Evolutionary conservation across 1,140 invertebrate species (phyloP).

Genomic region (Planococcus citri): DNA sequence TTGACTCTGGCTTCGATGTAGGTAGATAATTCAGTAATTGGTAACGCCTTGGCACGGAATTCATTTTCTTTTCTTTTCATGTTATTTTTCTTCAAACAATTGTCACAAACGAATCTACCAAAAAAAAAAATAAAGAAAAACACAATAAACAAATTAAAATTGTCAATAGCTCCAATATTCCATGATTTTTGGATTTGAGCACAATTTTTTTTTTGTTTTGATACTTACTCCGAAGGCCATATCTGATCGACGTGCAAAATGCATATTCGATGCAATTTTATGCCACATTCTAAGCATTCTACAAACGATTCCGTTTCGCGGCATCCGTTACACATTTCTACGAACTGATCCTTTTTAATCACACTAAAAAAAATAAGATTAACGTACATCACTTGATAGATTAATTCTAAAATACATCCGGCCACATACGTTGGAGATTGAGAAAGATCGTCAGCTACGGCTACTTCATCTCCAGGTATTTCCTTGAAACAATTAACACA

Average conservation of each 20-base stretch:
- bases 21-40: slow-evolving; percentile 81
- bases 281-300: slow-evolving; percentile 86
- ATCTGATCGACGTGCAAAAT: slow-evolving; percentile 90
- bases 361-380: slow-evolving; percentile 42
- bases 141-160: no score
- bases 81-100: slow-evolving; percentile 85
- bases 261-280: slow-evolving; percentile 97
- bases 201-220: no score
- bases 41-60: slow-evolving; percentile 87
- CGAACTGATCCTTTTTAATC: slow-evolving; percentile 95
- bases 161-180: no score
- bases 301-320: slow-evolving; percentile 95
- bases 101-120: slow-evolving; percentile 77
- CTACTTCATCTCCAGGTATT: slow-evolving; percentile 94
- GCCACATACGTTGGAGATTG: slow-evolving; percentile 85
- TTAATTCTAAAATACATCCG: background rate
- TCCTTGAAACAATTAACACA: slow-evolving; percentile 99
- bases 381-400: background rate
- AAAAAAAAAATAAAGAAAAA: no score
- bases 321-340: slow-evolving; percentile 97
- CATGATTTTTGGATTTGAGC: no score
- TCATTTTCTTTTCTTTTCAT: slow-evolving; percentile 94
- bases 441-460: slow-evolving; percentile 87
- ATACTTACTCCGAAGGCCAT: slow-evolving; percentile 74
- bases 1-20: slow-evolving; percentile 98